Conservation (phyloP, 2,888 invertebrate genomes). For the Tubulanus polymorphus region DNA sequence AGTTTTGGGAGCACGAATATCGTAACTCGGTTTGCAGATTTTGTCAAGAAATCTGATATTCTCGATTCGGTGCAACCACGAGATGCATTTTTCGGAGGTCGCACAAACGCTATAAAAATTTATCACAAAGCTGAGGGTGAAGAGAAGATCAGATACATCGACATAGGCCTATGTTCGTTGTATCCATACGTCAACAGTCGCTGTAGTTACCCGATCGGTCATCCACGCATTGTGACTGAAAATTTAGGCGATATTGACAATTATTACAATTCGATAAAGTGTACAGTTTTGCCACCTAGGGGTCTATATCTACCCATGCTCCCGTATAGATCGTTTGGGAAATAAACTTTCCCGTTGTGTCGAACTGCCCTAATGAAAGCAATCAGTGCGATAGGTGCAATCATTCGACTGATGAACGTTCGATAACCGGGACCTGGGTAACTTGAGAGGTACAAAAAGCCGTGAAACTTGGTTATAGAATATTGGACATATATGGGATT, state of each 20-base stretch:
- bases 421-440: constrained; percentile 41
- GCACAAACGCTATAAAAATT: constrained; percentile 28
- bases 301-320: constrained; percentile 38
- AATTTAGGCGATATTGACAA: constrained; percentile 21
- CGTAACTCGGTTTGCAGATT: constrained; percentile 27
- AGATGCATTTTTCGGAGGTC: constrained; percentile 33
- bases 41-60: constrained; percentile 16
- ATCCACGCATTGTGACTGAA: constrained; percentile 24
- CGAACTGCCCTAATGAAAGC: constrained; percentile 34
- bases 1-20: not conserved
- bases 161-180: constrained; percentile 26
- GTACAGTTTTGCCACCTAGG: constrained; percentile 29
- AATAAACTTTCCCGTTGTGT: constrained; percentile 47
- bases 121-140: constrained; percentile 18
- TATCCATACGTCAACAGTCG: constrained; percentile 33
- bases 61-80: constrained; percentile 24
- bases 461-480: constrained; percentile 33
- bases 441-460: constrained; percentile 43
- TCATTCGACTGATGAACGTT: constrained; percentile 32
- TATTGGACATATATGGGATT: constrained; percentile 39
- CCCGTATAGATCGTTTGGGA: constrained; percentile 29
- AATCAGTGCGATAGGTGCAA: constrained; percentile 29
- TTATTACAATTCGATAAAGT: constrained; percentile 31
- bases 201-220: constrained; percentile 26
- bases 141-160: constrained; percentile 26